These are phyloP conservation scores for Protobothrops flavoviridis DNA, from an alignment of 2,113 vertebrate genomes.

Conservation along the genomic window DNA sequence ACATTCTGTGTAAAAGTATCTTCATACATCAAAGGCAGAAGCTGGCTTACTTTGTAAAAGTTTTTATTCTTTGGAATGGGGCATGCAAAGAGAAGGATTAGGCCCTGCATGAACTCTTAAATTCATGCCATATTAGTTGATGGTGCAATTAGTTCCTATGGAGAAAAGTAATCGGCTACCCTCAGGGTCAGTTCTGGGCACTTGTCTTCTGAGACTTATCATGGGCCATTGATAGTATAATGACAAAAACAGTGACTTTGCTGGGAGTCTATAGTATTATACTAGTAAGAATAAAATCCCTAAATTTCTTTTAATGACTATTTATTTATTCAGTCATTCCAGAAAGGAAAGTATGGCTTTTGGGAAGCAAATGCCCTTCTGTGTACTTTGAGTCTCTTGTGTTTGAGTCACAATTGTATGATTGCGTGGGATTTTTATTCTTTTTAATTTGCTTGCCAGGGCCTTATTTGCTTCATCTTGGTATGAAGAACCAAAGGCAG, in stretches of 20 bases:
- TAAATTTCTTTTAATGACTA: constrained; percentile 3
- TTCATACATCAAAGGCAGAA: background rate
- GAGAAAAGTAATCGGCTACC: background rate
- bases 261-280: background rate
- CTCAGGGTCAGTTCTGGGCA: background rate
- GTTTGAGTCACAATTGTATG: background rate
- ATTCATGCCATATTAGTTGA: background rate
- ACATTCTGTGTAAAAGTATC: background rate
- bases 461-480: constrained; percentile 20
- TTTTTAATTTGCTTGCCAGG: background rate
- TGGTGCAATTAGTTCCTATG: background rate
- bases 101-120: background rate
- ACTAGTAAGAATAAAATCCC: background rate
- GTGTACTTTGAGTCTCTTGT: background rate
- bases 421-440: background rate
- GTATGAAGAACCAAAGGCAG: constrained; percentile 19
- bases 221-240: background rate
- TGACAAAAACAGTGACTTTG: background rate
- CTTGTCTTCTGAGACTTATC: background rate
- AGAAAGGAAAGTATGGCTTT: constrained; percentile 5
- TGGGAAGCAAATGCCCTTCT: background rate
- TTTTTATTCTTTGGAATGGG: background rate
- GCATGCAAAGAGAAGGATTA: background rate
- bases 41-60: background rate
- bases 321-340: background rate